These are phyloP conservation scores for Riparia riparia DNA, from an alignment of 2,113 vertebrate genomes.

Conservation along the genomic window DNA sequence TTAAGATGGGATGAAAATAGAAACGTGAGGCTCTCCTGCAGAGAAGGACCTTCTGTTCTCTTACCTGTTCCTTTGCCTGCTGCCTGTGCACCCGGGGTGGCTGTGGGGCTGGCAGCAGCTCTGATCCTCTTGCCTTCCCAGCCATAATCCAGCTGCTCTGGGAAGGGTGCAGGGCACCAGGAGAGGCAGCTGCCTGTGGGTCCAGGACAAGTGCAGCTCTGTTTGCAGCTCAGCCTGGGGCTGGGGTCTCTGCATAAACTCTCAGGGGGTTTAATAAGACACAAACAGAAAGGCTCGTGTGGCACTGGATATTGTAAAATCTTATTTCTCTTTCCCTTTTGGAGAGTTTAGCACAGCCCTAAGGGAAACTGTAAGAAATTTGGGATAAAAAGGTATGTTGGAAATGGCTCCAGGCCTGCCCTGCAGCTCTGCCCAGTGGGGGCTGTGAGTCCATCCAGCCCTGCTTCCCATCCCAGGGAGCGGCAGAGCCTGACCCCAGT, in stretches of 20 bases:
- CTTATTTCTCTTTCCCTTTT: not conserved
- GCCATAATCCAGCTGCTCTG: not conserved
- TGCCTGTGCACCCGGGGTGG: not conserved
- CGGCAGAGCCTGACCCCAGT: not conserved
- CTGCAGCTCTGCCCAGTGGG: not conserved
- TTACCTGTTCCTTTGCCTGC: not conserved
- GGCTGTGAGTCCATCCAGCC: not conserved
- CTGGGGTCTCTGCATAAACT: not conserved
- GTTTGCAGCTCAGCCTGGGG: not conserved
- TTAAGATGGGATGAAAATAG: not conserved
- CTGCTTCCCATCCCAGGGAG: not conserved
- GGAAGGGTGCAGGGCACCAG: not conserved
- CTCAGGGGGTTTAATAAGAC: not conserved
- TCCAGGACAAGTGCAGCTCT: not conserved
- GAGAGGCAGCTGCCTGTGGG: not conserved
- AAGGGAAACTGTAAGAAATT: rapidly evolving
- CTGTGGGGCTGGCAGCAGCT: not conserved
- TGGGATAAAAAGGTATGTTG: not conserved
- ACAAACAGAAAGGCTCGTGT: not conserved
- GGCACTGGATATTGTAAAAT: not conserved
- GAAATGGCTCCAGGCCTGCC: not conserved
- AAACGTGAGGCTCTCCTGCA: not conserved
- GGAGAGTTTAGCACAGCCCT: not conserved
- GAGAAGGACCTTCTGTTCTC: not conserved
- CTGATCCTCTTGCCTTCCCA: not conserved